A percentile compares a stretch with the other conserved stretches of the same genome.
These are phyloP conservation scores for Sebastes umbrosus DNA, from an alignment of 2,797 vertebrate species.

Conservation along the genomic window DNA sequence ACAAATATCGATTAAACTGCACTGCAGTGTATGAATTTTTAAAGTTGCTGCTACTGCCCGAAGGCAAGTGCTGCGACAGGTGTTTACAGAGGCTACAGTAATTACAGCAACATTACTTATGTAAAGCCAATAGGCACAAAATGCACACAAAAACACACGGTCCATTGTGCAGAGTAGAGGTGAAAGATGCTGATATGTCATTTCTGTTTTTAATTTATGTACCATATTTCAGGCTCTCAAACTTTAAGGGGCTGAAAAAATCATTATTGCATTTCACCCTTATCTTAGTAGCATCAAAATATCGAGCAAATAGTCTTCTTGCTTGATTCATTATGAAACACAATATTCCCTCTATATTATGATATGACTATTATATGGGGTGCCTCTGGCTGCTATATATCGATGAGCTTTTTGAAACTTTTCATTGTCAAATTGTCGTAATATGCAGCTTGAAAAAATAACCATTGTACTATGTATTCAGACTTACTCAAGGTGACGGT, in stretches of 20 bases:
- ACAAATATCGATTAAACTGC: constrained; percentile 34
- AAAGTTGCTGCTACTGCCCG: constrained; percentile 27
- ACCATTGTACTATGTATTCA: not conserved
- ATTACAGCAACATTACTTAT: constrained; percentile 20
- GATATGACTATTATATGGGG: not conserved
- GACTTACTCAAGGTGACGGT: not conserved
- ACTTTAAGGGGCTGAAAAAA: constrained; percentile 2
- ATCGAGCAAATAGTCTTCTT: not conserved
- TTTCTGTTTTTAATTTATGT: not conserved
- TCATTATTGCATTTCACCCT: not conserved
- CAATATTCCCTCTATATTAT: not conserved
- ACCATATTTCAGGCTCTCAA: not conserved
- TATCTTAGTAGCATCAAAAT: not conserved
- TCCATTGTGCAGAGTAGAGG: not conserved
- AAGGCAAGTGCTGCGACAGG: constrained; percentile 30
- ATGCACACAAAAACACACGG: not conserved
- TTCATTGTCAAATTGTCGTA: not conserved
- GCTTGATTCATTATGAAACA: not conserved
- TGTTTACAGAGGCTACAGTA: constrained; percentile 40
- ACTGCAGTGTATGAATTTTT: constrained; percentile 50
- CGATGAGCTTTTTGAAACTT: not conserved
- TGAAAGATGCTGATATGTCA: constrained; percentile 3
- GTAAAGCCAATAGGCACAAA: not conserved
- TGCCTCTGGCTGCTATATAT: not conserved
- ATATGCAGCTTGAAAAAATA: not conserved